phyloP scores from a whole-genome alignment of 2,888 invertebrate species.

The Apamea anceps region DNA sequence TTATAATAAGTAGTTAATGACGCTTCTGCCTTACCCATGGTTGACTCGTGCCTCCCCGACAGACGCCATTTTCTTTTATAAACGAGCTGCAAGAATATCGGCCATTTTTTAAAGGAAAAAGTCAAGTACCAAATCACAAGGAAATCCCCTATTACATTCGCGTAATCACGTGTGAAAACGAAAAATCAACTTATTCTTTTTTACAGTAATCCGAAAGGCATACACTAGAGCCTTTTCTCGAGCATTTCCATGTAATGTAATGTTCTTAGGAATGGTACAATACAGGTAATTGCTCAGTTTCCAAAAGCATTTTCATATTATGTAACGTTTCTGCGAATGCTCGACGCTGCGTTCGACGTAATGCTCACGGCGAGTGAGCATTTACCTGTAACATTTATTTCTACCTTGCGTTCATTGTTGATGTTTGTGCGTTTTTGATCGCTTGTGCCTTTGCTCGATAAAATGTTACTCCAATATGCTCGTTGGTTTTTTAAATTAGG shows the following conservation, averaged over 20 bases:
- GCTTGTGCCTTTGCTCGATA: not conserved
- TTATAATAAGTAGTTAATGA: not conserved
- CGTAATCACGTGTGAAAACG: constrained; percentile 8
- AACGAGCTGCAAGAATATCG: not conserved
- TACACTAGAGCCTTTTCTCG: not conserved
- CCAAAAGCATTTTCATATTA: too few relatives aligned
- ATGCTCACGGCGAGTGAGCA: not conserved
- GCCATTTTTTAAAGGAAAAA: not conserved
- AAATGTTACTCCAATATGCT: not conserved
- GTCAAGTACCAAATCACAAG: not conserved
- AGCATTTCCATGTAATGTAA: not conserved
- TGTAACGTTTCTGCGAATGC: not conserved
- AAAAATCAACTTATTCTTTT: not conserved
- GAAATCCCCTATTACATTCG: not conserved
- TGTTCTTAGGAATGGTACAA: too few relatives aligned
- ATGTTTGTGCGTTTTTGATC: not conserved
- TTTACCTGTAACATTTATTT: not conserved
- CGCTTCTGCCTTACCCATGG: not conserved
- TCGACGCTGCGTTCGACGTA: too few relatives aligned
- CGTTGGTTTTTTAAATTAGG: not conserved
- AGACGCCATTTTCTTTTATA: not conserved
- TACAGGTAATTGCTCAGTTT: not conserved
- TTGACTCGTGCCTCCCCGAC: not conserved
- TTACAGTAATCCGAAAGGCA: not conserved
- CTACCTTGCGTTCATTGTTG: not conserved